phyloP scores from a whole-genome alignment of 1,140 invertebrate genomes.

The Ericerus pela region DNA sequence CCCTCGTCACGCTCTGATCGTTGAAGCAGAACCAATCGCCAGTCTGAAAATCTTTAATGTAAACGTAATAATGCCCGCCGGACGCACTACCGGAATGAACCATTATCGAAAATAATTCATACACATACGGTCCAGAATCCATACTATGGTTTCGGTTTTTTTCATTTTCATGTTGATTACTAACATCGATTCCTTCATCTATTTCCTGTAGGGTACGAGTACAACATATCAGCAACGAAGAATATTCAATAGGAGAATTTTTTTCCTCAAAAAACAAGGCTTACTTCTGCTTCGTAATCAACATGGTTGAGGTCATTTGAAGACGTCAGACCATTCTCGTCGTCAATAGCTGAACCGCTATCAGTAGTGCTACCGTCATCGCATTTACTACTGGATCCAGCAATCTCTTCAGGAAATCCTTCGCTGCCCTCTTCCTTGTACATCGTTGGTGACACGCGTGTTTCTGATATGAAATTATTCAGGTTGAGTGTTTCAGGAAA shows the following conservation, averaged over 20 bases:
- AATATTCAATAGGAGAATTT: background rate
- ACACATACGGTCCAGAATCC: conserved; percentile 53
- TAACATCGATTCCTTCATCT: conserved; percentile 48
- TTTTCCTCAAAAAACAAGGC: background rate
- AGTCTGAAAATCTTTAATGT: conserved; percentile 73
- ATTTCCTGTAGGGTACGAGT: conserved; percentile 27
- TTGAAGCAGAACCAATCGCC: conserved; percentile 71
- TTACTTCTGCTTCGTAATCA: background rate
- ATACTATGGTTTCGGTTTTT: conserved; percentile 33
- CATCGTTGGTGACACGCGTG: conserved; percentile 8
- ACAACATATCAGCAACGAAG: background rate
- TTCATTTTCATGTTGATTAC: conserved; percentile 34
- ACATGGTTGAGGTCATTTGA: conserved; percentile 6
- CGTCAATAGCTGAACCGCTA: conserved; percentile 48
- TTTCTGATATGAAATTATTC: conserved; percentile 51
- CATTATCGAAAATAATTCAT: conserved; percentile 86
- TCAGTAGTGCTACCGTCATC: conserved; percentile 57
- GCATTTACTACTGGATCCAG: conserved; percentile 33
- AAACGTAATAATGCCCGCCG: conserved; percentile 87
- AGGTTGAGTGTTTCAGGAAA: conserved; percentile 72
- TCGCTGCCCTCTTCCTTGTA: conserved; percentile 30
- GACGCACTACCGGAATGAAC: conserved; percentile 83
- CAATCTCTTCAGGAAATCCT: conserved; percentile 29
- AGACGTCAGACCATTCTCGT: conserved; percentile 32
- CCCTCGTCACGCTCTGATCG: conserved; percentile 53